These are phyloP conservation scores for Myzus persicae DNA, from an alignment of 1,140 invertebrate species.

Conservation along the genomic window DNA sequence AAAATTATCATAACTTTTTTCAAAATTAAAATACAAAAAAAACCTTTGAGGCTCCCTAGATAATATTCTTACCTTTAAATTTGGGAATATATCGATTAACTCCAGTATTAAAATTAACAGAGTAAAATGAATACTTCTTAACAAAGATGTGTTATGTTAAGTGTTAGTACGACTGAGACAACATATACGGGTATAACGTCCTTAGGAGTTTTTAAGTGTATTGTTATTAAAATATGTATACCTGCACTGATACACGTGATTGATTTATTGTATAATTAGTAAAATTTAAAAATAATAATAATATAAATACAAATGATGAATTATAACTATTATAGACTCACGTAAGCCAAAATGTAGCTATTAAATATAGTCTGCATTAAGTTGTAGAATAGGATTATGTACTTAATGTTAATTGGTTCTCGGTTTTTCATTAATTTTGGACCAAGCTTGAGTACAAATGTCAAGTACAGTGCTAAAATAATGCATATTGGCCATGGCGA, in stretches of 20 bases:
- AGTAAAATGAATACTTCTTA: neutral
- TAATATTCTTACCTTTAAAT: neutral
- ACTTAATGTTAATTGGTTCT: slow-evolving; percentile 67
- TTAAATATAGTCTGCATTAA: slow-evolving; percentile 65
- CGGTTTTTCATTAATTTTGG: slow-evolving; percentile 71
- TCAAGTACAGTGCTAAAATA: slow-evolving; percentile 73
- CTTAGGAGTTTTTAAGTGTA: neutral
- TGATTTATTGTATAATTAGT: neutral
- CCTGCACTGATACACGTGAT: neutral
- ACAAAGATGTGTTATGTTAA: neutral
- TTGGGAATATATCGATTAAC: neutral
- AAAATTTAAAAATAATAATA: neutral
- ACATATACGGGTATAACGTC: neutral
- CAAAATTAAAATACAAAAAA: neutral
- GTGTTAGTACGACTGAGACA: neutral
- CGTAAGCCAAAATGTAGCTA: slow-evolving; percentile 42
- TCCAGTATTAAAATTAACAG: neutral
- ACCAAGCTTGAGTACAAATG: slow-evolving; percentile 76
- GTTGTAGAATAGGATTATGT: slow-evolving; percentile 69
- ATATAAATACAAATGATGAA: neutral
- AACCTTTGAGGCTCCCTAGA: neutral
- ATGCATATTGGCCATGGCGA: slow-evolving; percentile 69
- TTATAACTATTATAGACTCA: slow-evolving; percentile 9
- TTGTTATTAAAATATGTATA: neutral
- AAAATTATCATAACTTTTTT: neutral